Evolutionary conservation across 2,113 vertebrate genomes (phyloP).

Genomic region (Narcine bancroftii): DNA sequence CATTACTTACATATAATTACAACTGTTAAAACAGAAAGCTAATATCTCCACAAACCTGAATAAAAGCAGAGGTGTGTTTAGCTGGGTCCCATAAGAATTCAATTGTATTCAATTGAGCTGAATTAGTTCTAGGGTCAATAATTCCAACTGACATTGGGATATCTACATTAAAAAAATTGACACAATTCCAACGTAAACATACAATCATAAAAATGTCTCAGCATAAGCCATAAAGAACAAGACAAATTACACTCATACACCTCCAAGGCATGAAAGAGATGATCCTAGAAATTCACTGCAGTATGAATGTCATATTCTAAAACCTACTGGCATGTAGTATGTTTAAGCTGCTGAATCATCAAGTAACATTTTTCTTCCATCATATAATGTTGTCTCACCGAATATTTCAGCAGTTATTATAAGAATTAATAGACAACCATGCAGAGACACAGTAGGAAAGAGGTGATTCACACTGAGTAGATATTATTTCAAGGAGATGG

Average conservation of each 20-base stretch:
- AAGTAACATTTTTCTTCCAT: background rate
- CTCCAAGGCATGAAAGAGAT: background rate
- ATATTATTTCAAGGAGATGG: background rate
- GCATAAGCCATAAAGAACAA: background rate
- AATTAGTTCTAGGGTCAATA: constrained; percentile 69
- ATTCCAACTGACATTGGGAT: constrained; percentile 76
- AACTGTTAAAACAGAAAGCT: background rate
- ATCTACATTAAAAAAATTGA: constrained; percentile 48
- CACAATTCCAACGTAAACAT: background rate
- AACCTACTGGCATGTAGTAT: background rate
- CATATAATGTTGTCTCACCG: background rate
- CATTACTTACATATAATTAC: background rate
- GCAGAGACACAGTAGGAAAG: background rate
- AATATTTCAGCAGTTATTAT: background rate
- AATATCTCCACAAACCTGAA: constrained; percentile 60
- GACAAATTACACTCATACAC: background rate
- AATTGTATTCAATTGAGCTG: constrained; percentile 68
- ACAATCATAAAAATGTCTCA: background rate
- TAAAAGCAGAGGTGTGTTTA: constrained; percentile 73
- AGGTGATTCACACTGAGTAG: background rate
- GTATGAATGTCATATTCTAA: constrained; percentile 73
- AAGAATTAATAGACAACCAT: background rate
- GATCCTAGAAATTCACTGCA: constrained; percentile 52
- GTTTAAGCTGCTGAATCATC: background rate
- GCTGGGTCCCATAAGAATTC: constrained; percentile 76